phyloP scores from a whole-genome alignment of 1,140 invertebrate genomes.

The Calliphora vicina region DNA sequence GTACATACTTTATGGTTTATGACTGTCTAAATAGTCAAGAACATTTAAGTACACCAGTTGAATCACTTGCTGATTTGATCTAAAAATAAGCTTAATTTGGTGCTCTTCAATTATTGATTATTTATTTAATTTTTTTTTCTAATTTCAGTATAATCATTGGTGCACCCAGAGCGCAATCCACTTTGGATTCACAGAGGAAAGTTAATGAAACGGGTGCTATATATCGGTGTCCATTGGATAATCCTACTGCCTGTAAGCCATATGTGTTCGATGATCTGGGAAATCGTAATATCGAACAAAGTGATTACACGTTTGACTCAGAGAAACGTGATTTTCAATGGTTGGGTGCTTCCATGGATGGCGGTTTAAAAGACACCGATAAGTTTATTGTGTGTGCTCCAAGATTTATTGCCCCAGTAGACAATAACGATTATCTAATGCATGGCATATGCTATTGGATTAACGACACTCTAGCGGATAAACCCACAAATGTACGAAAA shows the following conservation, averaged over 20 bases:
- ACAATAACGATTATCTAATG: conserved; percentile 54
- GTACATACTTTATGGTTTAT: too few species aligned
- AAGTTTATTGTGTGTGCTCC: conserved; percentile 59
- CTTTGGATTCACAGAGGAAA: conserved; percentile 53
- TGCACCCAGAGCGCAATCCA: conserved; percentile 59
- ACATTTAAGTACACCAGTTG: too few species aligned
- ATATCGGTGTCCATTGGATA: conserved; percentile 51
- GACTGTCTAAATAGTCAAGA: too few species aligned
- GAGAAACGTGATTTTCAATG: conserved; percentile 55
- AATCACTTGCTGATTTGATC: too few species aligned
- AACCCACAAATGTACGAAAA: conserved; percentile 46
- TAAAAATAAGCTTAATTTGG: too few species aligned
- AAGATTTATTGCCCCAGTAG: conserved; percentile 48
- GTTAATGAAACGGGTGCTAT: conserved; percentile 60
- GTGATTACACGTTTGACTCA: conserved; percentile 52
- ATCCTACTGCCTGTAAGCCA: conserved; percentile 46
- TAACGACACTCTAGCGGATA: conserved; percentile 48
- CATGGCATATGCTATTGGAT: conserved; percentile 65
- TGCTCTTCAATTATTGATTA: too few species aligned
- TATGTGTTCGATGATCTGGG: conserved; percentile 53
- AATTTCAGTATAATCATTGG: conserved; percentile 55
- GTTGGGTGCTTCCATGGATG: conserved; percentile 60
- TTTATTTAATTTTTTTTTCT: not conserved
- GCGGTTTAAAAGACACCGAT: conserved; percentile 51
- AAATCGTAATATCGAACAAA: conserved; percentile 41